Evolutionary conservation across 2,797 vertebrate genomes (phyloP), one percentile per base, ranked within the genome.

Genomic region (Epinephelus coioides): DNA sequence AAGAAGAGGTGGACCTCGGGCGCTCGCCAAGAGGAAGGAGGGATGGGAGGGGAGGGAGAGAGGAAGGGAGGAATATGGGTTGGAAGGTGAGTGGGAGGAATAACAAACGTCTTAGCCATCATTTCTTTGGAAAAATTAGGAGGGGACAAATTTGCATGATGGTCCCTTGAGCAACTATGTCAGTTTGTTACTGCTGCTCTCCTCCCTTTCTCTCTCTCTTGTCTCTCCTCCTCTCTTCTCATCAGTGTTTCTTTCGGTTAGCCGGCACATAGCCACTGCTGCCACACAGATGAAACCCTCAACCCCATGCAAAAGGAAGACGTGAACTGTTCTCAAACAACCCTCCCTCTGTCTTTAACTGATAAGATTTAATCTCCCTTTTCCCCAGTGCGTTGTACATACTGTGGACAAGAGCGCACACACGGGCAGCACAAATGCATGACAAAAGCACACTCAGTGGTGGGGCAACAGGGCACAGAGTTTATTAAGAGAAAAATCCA

Each of bases 61-160:
- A 72, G 81, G 68, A 70, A 69, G 72, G 34, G 60, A 65, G 63
- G 68, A 80, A 68, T 63, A 64, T 73, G 73, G 80, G 76, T 73
- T 84, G 50, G 71, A 85, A 79, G 82, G 77, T 86, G 81, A 87
- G 73, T 84, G 81, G 86, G 84, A 76, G 53, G 84, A 87, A 89
- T 78, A 81, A 82, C 40, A 83, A 92, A 75, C 4, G 19, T 54
- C 69, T 73, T 76, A 15, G 71, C 59, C 71, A 79, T 84, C 12
- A 69, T 65, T 74, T 77, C 30, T 84, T 63, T 56, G 40, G 57
- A 80, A 76, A 78, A 53, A 70, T 59, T 76, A 34, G 51, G 57
- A 79, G 34, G 69, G 44, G 47, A 76, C 65, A 70, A 75, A 73
- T 79, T 72, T 71, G 57, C 70, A 59, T 43, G 71, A 57, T 66